Conservation (phyloP, 2,888 invertebrate genomes). For the Troides helena region DNA sequence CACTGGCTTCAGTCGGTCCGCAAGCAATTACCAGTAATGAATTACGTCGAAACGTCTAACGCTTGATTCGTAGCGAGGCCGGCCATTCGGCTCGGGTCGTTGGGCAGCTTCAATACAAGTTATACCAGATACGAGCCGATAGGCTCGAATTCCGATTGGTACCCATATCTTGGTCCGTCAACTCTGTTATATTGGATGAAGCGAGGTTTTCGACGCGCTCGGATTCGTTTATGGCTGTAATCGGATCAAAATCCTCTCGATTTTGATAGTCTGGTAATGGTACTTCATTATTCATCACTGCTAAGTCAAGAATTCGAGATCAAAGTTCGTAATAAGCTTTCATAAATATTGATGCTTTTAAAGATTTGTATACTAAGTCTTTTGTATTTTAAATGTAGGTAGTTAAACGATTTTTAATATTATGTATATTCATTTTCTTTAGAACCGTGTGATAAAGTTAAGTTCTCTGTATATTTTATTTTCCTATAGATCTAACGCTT, state of each 20-base stretch:
- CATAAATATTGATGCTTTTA: background rate
- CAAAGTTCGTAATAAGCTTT: background rate
- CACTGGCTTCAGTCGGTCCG: slow-evolving; percentile 19
- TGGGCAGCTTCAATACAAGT: slow-evolving; percentile 28
- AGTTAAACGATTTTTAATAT: too few species aligned
- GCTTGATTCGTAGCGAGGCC: slow-evolving; percentile 23
- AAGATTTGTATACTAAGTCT: too few species aligned
- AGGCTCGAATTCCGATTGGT: slow-evolving; percentile 26
- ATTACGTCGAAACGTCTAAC: slow-evolving; percentile 27
- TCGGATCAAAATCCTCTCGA: background rate
- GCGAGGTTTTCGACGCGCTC: background rate
- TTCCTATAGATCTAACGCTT: too few species aligned
- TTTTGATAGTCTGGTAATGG: background rate
- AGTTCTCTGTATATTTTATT: too few species aligned
- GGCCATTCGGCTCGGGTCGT: slow-evolving; percentile 29
- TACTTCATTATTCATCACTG: slow-evolving; percentile 1
- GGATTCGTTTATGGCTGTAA: slow-evolving; percentile 8
- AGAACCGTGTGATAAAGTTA: too few species aligned
- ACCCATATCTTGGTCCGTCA: slow-evolving; percentile 19
- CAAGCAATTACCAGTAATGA: slow-evolving; percentile 28
- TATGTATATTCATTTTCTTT: too few species aligned
- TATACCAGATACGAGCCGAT: slow-evolving; percentile 21
- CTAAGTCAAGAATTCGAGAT: background rate
- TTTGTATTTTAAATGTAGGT: too few species aligned
- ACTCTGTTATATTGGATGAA: slow-evolving; percentile 7